Percentiles rank a stretch among this genome's conserved stretches.
These are phyloP conservation scores for Pomatostomus ruficeps DNA, from an alignment of 2,113 vertebrate genomes.

Conservation along the genomic window DNA sequence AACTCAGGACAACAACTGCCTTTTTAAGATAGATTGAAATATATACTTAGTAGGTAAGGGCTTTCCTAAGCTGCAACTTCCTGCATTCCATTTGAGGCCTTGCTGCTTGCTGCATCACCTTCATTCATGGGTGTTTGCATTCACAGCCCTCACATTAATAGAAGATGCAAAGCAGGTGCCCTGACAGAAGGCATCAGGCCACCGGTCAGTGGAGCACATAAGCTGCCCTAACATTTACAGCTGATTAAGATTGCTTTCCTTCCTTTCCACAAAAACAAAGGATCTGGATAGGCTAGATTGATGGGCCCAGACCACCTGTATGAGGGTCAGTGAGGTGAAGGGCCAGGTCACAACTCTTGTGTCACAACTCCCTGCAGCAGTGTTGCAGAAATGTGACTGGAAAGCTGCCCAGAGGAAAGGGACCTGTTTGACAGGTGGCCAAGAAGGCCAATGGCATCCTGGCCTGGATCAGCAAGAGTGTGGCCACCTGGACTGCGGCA, in stretches of 20 bases:
- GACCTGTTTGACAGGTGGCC: neutral
- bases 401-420: neutral
- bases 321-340: neutral
- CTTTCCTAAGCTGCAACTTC: neutral
- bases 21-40: neutral
- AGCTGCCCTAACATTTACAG: neutral
- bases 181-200: neutral
- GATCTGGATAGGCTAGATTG: neutral
- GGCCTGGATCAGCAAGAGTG: neutral
- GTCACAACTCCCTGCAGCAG: neutral
- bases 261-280: neutral
- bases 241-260: neutral
- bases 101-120: neutral
- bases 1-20: too few relatives aligned
- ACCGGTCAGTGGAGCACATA: neutral
- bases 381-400: neutral
- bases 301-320: neutral
- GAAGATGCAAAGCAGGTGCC: neutral
- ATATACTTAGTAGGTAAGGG: neutral
- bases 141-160: neutral
- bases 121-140: neutral
- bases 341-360: neutral
- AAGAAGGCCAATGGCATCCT: neutral
- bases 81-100: neutral
- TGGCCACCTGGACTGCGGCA: neutral